A percentile compares a stretch with the other conserved stretches of the same genome.
Conservation (phyloP, 1,140 invertebrate species). For the Heliconius nattereri region DNA sequence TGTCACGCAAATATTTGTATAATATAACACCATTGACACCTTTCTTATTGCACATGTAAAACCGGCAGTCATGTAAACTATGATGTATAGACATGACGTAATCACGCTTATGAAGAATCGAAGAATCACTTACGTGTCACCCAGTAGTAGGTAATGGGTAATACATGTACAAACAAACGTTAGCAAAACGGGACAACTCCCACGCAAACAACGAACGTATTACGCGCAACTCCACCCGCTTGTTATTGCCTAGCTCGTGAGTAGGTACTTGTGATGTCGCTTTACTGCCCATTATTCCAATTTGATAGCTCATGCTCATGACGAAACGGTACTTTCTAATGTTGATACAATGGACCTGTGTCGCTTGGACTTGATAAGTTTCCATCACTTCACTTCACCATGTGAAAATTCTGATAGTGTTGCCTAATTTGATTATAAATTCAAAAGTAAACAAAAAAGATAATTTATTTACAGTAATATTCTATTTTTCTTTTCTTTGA, state of each 20-base stretch:
- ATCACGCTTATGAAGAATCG: conserved; percentile 23
- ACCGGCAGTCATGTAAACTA: conserved; percentile 8
- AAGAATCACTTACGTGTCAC: conserved; percentile 23
- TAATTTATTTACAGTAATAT: background rate
- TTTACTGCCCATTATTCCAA: conserved; percentile 58
- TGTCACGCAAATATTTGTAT: background rate
- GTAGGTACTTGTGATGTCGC: conserved; percentile 49
- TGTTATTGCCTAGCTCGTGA: conserved; percentile 34
- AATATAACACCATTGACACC: background rate
- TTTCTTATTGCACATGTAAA: background rate
- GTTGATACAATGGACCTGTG: conserved; percentile 30
- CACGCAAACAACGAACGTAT: conserved; percentile 50
- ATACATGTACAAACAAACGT: conserved; percentile 9
- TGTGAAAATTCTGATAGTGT: background rate
- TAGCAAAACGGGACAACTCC: conserved; percentile 53
- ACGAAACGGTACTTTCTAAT: conserved; percentile 44
- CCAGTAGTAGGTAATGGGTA: conserved; percentile 2
- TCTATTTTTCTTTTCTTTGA: background rate
- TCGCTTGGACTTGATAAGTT: conserved; percentile 7
- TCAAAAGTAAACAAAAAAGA: background rate
- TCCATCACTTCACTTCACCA: background rate
- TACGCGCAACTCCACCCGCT: conserved; percentile 39
- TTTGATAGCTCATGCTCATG: conserved; percentile 43
- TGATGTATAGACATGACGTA: conserved; percentile 22
- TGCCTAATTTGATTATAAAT: background rate